These are phyloP conservation scores for Cotesia congregata DNA, from an alignment of 2,888 invertebrate species.

Conservation along the genomic window DNA sequence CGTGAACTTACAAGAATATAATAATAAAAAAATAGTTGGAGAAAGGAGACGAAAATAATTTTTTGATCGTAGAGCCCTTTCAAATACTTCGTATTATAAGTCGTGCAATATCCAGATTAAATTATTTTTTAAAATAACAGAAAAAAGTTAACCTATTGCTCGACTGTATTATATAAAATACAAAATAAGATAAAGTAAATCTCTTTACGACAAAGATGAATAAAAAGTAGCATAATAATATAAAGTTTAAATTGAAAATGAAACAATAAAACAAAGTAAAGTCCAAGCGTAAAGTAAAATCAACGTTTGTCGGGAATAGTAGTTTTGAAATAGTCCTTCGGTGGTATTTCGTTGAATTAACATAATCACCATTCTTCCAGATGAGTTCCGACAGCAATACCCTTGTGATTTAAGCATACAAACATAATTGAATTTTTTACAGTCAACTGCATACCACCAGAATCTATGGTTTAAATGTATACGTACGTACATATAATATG, in stretches of 20 bases:
- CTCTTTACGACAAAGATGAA: not conserved
- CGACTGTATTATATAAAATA: too few relatives aligned
- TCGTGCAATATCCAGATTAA: too few relatives aligned
- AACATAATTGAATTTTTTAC: slow-evolving; percentile 26
- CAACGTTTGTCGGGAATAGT: not conserved
- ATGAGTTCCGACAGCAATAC: slow-evolving; percentile 9
- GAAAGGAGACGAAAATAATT: too few relatives aligned
- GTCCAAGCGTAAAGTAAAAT: slow-evolving; percentile 9
- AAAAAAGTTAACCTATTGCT: too few relatives aligned
- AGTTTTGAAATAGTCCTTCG: slow-evolving; percentile 11
- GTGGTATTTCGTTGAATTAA: slow-evolving; percentile 21
- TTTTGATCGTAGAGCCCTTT: too few relatives aligned
- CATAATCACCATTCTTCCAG: slow-evolving; percentile 32
- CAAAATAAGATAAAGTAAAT: not conserved
- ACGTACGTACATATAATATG: not conserved
- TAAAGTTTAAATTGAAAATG: not conserved
- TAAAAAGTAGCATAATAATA: not conserved
- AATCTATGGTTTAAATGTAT: slow-evolving; percentile 10
- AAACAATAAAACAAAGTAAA: not conserved
- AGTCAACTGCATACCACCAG: not conserved
- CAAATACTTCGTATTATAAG: too few relatives aligned
- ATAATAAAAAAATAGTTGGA: too few relatives aligned
- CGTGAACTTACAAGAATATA: too few relatives aligned
- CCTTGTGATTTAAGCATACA: slow-evolving; percentile 20
- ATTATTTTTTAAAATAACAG: too few relatives aligned